Evolutionary conservation across 2,888 invertebrate species (phyloP).

Genomic region (Cyclophora albipunctata): DNA sequence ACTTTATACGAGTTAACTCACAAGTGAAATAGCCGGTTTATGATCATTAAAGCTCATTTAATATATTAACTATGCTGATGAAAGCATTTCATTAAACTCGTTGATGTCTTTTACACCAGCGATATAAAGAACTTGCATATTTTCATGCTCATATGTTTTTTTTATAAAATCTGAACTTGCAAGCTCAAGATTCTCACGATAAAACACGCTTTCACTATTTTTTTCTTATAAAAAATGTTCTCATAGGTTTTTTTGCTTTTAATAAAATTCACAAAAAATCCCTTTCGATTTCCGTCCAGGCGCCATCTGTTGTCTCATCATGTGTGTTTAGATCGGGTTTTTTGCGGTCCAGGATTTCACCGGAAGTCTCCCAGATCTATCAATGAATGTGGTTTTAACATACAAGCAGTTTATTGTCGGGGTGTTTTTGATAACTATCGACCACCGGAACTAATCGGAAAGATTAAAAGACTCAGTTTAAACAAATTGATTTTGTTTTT

Average conservation of each 20-base stretch:
- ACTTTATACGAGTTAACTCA: too few species aligned
- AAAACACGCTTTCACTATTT: slow-evolving; percentile 51
- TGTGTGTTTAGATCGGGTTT: slow-evolving; percentile 58
- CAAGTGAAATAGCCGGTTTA: too few species aligned
- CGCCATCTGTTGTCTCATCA: slow-evolving; percentile 70
- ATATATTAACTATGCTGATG: too few species aligned
- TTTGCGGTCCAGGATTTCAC: slow-evolving; percentile 57
- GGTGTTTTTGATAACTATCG: slow-evolving; percentile 16
- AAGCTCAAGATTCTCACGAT: slow-evolving; percentile 26
- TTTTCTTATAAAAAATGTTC: slow-evolving; percentile 38
- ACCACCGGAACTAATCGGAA: slow-evolving; percentile 1
- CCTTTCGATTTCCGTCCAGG: slow-evolving; percentile 73
- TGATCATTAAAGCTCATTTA: too few species aligned
- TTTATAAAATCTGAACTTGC: too few species aligned
- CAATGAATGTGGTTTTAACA: slow-evolving; percentile 41
- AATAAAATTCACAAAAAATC: slow-evolving; percentile 46
- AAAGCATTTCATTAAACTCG: too few species aligned
- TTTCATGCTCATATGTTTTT: too few species aligned
- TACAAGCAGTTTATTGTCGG: slow-evolving; percentile 23
- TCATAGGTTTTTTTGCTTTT: slow-evolving; percentile 46
- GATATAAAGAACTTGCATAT: too few species aligned
- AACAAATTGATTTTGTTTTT: not conserved
- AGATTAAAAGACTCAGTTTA: not conserved
- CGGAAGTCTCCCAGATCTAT: slow-evolving; percentile 44
- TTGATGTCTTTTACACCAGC: too few species aligned